A percentile compares a stretch with the other conserved stretches of the same genome.
Conservation (phyloP, 1,140 invertebrate genomes). For the Drosophila guanche region DNA sequence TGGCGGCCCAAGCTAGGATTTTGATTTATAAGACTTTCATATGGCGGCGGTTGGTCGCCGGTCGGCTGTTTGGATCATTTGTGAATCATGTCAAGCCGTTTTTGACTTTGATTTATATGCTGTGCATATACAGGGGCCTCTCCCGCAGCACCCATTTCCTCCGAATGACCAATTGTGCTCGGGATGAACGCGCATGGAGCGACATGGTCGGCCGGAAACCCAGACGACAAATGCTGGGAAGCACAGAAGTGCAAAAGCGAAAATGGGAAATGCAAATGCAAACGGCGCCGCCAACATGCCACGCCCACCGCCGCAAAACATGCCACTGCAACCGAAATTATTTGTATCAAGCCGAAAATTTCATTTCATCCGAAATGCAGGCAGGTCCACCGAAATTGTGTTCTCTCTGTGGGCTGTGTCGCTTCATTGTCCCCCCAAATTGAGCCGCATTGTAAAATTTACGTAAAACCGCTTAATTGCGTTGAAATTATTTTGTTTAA, state of each 20-base stretch:
- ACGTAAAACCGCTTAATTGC: constrained; percentile 67
- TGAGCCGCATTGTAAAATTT: constrained; percentile 56
- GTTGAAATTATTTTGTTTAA: constrained; percentile 71
- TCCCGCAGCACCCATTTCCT: constrained; percentile 4
- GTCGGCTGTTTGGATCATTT: constrained; percentile 73
- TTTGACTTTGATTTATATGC: constrained; percentile 78
- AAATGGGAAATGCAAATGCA: constrained; percentile 46
- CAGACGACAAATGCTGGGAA: constrained; percentile 45
- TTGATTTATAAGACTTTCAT: constrained; percentile 80
- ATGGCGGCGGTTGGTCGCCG: constrained; percentile 39
- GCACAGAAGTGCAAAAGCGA: constrained; percentile 17
- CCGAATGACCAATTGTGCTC: constrained; percentile 12
- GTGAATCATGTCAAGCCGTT: constrained; percentile 76
- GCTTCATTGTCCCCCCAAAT: not conserved
- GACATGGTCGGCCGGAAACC: constrained; percentile 47
- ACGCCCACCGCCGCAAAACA: constrained; percentile 20
- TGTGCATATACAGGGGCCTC: constrained; percentile 53
- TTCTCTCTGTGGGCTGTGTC: not conserved
- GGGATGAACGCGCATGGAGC: constrained; percentile 16
- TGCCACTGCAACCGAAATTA: constrained; percentile 54
- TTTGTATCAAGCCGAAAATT: constrained; percentile 64
- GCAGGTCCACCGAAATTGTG: no score
- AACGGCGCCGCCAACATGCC: constrained; percentile 30
- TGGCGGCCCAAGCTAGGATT: constrained; percentile 25
- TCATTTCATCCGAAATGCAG: constrained; percentile 36